Base-by-base conservation (phyloP, 2,797 vertebrate species). In the Eulemur mongoz region DNA sequence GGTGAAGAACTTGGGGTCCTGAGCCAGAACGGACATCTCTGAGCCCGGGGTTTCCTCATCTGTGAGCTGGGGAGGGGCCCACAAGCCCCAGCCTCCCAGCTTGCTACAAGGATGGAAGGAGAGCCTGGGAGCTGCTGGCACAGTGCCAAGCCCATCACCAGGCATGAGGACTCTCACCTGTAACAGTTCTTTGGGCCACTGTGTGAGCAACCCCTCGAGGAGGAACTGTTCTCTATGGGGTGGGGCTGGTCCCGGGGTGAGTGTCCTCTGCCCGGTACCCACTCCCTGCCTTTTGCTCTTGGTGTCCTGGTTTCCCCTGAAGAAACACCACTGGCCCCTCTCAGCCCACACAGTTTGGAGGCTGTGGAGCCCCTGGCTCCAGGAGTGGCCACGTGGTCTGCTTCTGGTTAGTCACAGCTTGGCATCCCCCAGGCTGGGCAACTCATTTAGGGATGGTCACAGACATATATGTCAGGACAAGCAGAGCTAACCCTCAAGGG, bases 241-340 rank as follows among this genome's bases (percentile, higher is more conserved):
- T 2, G 17, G 43, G 6, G 43, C 8, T 3, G 5, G 25, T 52
- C 14, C n/a, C 1, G 5, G 7, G 0, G 1, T 4, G 15, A 20
- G 3, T 0, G 13, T 13, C 50, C 48, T 20, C 23, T 65, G 57
- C 48, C 61, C 11, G 3, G 59, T 32, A n/a, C 22, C 80, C 32
- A 1, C 11, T 43, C 30, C 14, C 59, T 5, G 40, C 17, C 52
- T 2, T 11, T 10, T 14, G 54, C 57, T 32, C 0, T 3, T 3
- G 13, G 30, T 4, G 2, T 20, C 57, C 32, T 4, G 40, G 54
- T 43, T n/a, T 54, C 45, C 65, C 78, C n/a, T 6, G 11, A 87
- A 82, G 76, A 70, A 25, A 3, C 1, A 17, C 43, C 5, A 1
- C 54, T 7, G 4, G 7, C 43, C 20, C 22, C 35, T 48, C 35